These are phyloP conservation scores for Poecilia latipinna DNA, from an alignment of 2,113 vertebrate genomes.

Conservation along the genomic window DNA sequence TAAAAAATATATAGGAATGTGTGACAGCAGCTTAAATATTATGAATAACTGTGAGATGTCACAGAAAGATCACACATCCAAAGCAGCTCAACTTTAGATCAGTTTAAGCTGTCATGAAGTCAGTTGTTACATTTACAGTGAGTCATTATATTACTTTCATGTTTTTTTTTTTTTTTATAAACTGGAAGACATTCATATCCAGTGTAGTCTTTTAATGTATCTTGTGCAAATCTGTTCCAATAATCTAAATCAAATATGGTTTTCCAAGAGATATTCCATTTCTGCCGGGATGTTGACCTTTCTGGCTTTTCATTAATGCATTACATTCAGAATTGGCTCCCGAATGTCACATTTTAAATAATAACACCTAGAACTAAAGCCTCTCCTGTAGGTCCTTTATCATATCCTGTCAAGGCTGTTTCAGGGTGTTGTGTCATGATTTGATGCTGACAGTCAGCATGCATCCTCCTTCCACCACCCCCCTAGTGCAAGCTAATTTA, in stretches of 20 bases:
- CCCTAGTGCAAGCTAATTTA: conserved; percentile 63
- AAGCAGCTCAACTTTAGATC: conserved; percentile 12
- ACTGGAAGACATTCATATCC: background rate
- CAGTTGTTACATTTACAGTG: background rate
- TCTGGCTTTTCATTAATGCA: background rate
- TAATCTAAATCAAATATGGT: background rate
- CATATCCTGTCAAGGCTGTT: conserved; percentile 41
- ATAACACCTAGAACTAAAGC: conserved; percentile 32
- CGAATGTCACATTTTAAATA: conserved; percentile 21
- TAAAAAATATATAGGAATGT: background rate
- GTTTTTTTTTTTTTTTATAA: background rate
- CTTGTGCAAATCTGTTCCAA: background rate
- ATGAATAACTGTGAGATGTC: conserved; percentile 26
- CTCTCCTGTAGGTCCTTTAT: conserved; percentile 14
- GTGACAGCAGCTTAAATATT: background rate
- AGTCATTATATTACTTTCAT: conserved; percentile 14
- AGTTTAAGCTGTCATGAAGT: conserved; percentile 1
- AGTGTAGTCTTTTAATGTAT: background rate
- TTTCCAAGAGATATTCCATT: background rate
- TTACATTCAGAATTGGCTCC: conserved; percentile 4
- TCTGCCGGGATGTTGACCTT: background rate
- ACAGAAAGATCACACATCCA: conserved; percentile 9
- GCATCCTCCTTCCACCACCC: background rate
- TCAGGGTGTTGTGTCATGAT: conserved; percentile 49
- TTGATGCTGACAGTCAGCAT: conserved; percentile 56